A percentile compares a stretch with the other conserved stretches of the same genome.
Evolutionary conservation across 2,113 vertebrate genomes (phyloP).

Genomic region (Chauna torquata): DNA sequence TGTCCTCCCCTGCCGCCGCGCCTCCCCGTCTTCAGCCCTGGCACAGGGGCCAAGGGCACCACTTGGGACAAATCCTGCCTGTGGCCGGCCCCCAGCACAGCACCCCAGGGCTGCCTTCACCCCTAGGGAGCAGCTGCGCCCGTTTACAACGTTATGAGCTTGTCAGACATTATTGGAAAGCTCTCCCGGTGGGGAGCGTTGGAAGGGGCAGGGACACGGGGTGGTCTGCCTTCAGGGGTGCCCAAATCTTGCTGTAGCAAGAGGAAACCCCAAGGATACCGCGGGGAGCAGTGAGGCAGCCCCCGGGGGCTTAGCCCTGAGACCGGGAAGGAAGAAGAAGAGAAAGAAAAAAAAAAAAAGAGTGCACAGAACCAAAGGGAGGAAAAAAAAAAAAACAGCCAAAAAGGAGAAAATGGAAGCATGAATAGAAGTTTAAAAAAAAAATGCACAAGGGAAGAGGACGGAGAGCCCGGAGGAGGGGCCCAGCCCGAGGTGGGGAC

Average conservation of each 20-base stretch:
- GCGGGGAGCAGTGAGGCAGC: accelerated
- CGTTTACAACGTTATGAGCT: neutral
- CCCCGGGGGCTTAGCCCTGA: accelerated
- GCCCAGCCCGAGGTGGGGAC: neutral
- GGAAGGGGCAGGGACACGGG: neutral
- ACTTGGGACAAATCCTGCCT: neutral
- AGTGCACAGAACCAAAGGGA: accelerated
- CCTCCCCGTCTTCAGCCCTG: neutral
- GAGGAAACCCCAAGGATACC: neutral
- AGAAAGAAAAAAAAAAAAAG: neutral
- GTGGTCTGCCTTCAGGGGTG: neutral
- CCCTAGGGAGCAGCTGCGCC: too few species aligned
- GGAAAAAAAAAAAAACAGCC: accelerated
- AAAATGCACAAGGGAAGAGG: accelerated
- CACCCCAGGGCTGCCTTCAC: too few species aligned
- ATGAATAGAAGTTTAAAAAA: neutral
- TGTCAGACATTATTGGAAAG: neutral
- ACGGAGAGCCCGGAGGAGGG: accelerated
- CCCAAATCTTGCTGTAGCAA: accelerated
- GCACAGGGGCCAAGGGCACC: neutral
- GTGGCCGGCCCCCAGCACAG: too few species aligned
- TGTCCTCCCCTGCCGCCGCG: too few species aligned
- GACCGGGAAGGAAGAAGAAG: accelerated
- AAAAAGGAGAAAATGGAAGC: accelerated
- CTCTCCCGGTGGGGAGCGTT: neutral